Evolutionary conservation across 2,888 invertebrate genomes (phyloP), one percentile per base, ranked within the genome.

Genomic region (Steinernema carpocapsae): DNA sequence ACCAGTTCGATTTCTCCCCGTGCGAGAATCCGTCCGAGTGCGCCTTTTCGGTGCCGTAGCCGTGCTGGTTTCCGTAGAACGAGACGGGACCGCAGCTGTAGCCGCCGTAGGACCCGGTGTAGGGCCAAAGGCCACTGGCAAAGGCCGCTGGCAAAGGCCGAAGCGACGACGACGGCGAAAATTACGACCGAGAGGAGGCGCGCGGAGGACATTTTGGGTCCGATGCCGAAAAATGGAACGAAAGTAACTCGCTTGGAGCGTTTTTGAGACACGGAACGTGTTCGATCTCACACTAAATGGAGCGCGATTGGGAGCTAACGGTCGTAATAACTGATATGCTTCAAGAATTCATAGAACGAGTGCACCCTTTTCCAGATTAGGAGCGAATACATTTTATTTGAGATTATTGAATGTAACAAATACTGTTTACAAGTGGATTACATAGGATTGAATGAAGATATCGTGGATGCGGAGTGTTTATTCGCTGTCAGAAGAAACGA

Each of bases 1-100:
- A 64, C 64, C 64, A 64, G 64, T 64, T n/a, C 26, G 64, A 29
- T 32, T 64, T 64, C 64, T 64, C 64, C 4, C 64, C 32, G 14
- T 32, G 64, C 17, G 32, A 26, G 64, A 32, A 64, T 26, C 26
- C 26, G 17, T 37, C 64, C 32, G 29, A 22, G 64, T 17, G 26
- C 14, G 32, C 64, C 32, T 64, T 64, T 2, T 29, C n/a, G 29
- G 29, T n/a, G 14, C 29, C 64, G 64, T 64, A 26, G 32, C 37
- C 64, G 64, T 64, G 64, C 37, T 37, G 17, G 64, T 17, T 29
- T 6, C 64, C 64, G 32, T 32, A 64, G 32, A 26, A 26, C 26
- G 37, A 29, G 17, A 32, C 64, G 7, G 29, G 17, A 32, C 64
- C 64, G 29, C 64, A 64, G 12, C 64, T n/a, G 64, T 64, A 64